Evolutionary conservation across 2,888 invertebrate species (phyloP), one percentile per base, ranked within the genome.

Genomic region (Limnephilus lunatus): DNA sequence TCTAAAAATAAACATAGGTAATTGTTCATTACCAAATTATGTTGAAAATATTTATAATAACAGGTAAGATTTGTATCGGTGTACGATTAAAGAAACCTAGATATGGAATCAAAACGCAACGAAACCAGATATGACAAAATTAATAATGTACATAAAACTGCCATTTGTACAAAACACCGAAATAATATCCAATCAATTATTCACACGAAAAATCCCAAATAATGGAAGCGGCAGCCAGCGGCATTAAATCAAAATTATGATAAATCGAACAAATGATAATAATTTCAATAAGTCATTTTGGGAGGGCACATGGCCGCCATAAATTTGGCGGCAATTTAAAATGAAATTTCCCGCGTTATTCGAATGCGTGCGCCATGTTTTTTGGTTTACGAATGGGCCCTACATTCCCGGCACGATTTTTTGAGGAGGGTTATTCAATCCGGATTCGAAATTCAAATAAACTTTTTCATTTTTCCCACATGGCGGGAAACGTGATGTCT

Each of bases 401-500:
- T 80, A 48, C 89, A 92, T 92, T 92, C 92, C 80, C 48, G 81
- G 89, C 92, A 92, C 92, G 92, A 91, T 82, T 48, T n/a, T 81
- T 68, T 32, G 91, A 92, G 91, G 91, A 92, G 92, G 92, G 92
- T 92, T 92, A 68, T 68, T 68, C 53, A 68, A 68, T 68, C 53
- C 25, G 53, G 53, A 25, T 68, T 68, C 53, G 53, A 89, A 89
- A 92, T 92, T 92, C 92, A 91, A 92, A 92, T 91, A 81, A 91
- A 86, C 89, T 91, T 92, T 92, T 86, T 53, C 91, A 91, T 92
- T 92, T 91, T 89, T 91, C 86, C 85, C 92, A 85, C 92, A 91
- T 91, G 88, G 91, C 89, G 81, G 48, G 39, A 68, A 68, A 81
- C 89, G 82, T 82, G 82, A n/a, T 82, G 82, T 32, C 31, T 14